phyloP scores from a whole-genome alignment of 2,797 vertebrate genomes.

The Sarcoramphus papa region DNA sequence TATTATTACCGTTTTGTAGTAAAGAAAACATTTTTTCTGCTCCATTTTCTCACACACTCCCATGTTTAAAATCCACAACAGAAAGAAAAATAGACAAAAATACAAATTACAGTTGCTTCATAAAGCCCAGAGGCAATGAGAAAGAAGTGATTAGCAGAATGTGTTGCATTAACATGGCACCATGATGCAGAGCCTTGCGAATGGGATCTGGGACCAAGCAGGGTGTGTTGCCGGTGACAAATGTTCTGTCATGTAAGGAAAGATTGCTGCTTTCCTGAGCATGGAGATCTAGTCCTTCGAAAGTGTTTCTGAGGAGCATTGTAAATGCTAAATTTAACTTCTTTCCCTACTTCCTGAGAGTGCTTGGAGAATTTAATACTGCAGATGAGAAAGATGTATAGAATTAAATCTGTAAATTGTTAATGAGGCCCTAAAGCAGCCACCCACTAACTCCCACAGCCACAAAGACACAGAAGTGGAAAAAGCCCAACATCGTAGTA shows the following conservation, averaged over 20 bases:
- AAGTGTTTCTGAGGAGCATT: not conserved
- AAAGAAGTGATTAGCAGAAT: not conserved
- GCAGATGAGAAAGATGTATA: slow-evolving; percentile 39
- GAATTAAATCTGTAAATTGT: slow-evolving; percentile 42
- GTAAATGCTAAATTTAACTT: slow-evolving; percentile 1
- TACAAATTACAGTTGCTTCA: not conserved
- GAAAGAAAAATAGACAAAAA: not conserved
- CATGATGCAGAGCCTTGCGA: not conserved
- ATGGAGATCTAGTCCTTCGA: not conserved
- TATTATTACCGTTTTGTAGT: not conserved
- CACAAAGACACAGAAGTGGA: not conserved
- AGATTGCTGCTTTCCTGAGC: not conserved
- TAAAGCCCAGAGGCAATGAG: not conserved
- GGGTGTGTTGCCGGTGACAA: not conserved
- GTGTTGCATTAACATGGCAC: not conserved
- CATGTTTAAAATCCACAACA: not conserved
- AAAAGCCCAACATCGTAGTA: not conserved
- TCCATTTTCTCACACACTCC: not conserved
- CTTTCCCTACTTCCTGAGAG: not conserved
- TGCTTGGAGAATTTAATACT: not conserved
- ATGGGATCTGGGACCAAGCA: not conserved
- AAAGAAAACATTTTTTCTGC: not conserved
- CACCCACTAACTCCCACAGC: not conserved
- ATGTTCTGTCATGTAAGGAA: not conserved
- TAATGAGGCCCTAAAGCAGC: slow-evolving; percentile 47